Conservation (phyloP, 2,113 vertebrate species). For the Hippocampus comes region DNA sequence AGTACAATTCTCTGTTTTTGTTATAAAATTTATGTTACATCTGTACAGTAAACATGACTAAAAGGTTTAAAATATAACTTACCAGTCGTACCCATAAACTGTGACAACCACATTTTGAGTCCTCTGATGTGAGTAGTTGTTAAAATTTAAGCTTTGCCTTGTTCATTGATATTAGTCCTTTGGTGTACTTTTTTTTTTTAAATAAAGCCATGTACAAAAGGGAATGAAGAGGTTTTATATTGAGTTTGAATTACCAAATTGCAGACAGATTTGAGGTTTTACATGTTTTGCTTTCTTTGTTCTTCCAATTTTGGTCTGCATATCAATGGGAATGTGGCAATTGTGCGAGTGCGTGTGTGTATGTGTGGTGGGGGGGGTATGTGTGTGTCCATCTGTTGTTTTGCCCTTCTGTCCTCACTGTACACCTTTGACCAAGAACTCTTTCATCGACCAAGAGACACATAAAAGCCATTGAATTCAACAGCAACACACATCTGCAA, state of each 20-base stretch:
- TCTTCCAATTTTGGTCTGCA: constrained; percentile 32
- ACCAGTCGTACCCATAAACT: constrained; percentile 83
- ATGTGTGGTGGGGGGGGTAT: background rate
- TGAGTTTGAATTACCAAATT: background rate
- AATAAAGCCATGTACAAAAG: constrained; percentile 94
- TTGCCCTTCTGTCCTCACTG: constrained; percentile 31
- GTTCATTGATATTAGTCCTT: constrained; percentile 82
- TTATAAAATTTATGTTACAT: constrained; percentile 26
- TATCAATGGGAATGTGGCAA: constrained; percentile 27
- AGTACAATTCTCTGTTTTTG: constrained; percentile 6
- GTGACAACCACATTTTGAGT: constrained; percentile 82
- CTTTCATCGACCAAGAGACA: constrained; percentile 34
- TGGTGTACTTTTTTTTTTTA: constrained; percentile 98
- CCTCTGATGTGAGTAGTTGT: constrained; percentile 79
- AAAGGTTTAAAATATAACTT: constrained; percentile 82
- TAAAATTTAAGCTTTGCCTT: constrained; percentile 86
- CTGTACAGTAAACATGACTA: constrained; percentile 39
- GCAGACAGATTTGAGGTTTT: background rate
- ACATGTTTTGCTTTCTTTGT: constrained; percentile 15
- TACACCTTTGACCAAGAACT: constrained; percentile 25
- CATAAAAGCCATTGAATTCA: constrained; percentile 45
- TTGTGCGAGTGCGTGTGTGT: constrained; percentile 2
- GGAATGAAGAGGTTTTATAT: background rate
- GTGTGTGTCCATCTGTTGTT: background rate
- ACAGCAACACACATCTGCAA: constrained; percentile 58